Conservation (phyloP, 2,888 invertebrate species). For the Xestia rhomboidea region DNA sequence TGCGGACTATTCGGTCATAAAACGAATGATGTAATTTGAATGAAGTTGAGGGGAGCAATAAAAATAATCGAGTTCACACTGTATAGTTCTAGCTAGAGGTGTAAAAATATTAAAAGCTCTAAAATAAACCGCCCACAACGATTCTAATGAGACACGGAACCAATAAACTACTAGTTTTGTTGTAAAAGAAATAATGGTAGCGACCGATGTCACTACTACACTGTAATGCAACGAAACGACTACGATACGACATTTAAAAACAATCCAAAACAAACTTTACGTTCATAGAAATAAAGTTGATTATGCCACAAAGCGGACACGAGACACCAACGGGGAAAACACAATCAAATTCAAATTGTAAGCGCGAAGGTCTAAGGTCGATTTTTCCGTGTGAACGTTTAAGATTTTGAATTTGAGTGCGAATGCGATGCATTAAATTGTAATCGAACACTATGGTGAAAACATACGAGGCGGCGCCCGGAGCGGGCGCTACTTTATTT, state of each 20-base stretch:
- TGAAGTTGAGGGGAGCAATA: slow-evolving; percentile 26
- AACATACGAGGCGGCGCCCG: slow-evolving; percentile 67
- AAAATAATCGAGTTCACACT: slow-evolving; percentile 36
- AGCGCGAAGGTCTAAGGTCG: slow-evolving; percentile 57
- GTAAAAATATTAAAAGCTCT: slow-evolving; percentile 55
- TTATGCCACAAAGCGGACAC: slow-evolving; percentile 71
- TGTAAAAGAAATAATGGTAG: slow-evolving; percentile 78
- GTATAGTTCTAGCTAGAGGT: slow-evolving; percentile 18
- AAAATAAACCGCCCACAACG: slow-evolving; percentile 64
- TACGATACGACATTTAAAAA: slow-evolving; percentile 64
- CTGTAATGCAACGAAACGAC: slow-evolving; percentile 80
- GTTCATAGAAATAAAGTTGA: slow-evolving; percentile 33
- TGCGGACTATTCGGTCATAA: slow-evolving; percentile 15
- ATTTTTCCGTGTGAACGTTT: slow-evolving; percentile 67
- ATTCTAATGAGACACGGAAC: slow-evolving; percentile 73
- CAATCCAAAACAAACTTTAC: slow-evolving; percentile 60
- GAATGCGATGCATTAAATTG: slow-evolving; percentile 89
- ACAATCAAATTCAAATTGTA: slow-evolving; percentile 58
- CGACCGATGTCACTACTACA: slow-evolving; percentile 81
- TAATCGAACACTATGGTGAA: slow-evolving; percentile 86
- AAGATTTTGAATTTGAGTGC: slow-evolving; percentile 83
- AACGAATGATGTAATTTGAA: slow-evolving; percentile 40
- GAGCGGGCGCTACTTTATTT: slow-evolving; percentile 66
- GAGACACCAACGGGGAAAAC: slow-evolving; percentile 45
- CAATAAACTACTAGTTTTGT: slow-evolving; percentile 79